Evolutionary conservation across 2,797 vertebrate genomes (phyloP), one percentile per base, ranked within the genome.

Genomic region (Bradypodion ventrale): DNA sequence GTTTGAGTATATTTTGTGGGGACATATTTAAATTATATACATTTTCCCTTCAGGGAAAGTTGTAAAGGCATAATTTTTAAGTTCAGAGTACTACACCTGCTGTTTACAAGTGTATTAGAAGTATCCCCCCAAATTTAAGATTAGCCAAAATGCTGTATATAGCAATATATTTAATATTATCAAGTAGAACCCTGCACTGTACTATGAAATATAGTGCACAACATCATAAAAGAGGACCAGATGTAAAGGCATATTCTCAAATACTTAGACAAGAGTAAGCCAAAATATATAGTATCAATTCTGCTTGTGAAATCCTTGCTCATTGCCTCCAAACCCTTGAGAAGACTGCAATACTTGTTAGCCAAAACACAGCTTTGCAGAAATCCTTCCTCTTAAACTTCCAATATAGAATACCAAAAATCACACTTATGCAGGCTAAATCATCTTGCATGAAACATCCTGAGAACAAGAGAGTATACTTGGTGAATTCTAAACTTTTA

Each of bases 381-480:
- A 89, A 89, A 46, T 27, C 83, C 74, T 87, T 80, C 83, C n/a
- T 89, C 29, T 32, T 78, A 77, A 69, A 79, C 2, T 78, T 84
- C 29, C 83, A 93, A 93, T 86, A 82, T 40, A 52, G 80, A 87
- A 80, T 81, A 88, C 87, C 91, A 90, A 69, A 90, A 89, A 81
- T 89, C 82, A 90, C 10, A 60, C 80, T 91, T 90, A 87, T 69
- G 88, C 81, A 83, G 94, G 87, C 83, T 86, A 83, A 78, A 23
- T 78, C 76, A 91, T 90, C 92, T 77, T 90, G 74, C 59, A 89
- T 88, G 94, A 87, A 94, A 93, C 79, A 23, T 89, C 81, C 92
- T 59, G 85, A 78, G 62, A 83, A 68, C 60, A 83, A 77, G 46
- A 49, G 21, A 77, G 15, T 32, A 40, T 80, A 89, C 89, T 93